A percentile compares a stretch with the other conserved stretches of the same genome.
phyloP scores from a whole-genome alignment of 1,140 invertebrate species.

The Drosophila pseudoananassae region DNA sequence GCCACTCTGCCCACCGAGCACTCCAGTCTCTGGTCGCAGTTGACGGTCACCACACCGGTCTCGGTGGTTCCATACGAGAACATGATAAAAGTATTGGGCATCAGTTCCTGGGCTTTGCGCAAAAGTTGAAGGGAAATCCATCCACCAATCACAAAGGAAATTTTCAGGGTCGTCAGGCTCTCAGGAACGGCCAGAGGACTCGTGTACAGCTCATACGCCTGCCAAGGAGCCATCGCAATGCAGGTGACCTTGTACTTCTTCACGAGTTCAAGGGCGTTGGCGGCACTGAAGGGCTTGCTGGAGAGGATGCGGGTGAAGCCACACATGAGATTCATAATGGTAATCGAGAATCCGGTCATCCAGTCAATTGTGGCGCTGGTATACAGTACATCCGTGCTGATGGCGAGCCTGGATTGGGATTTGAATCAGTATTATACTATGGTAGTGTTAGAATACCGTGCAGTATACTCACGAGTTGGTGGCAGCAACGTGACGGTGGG shows the following conservation, averaged over 20 bases:
- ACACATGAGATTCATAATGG: conserved; percentile 34
- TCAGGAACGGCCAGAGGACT: conserved; percentile 40
- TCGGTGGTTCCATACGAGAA: conserved; percentile 65
- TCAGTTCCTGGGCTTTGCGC: conserved; percentile 34
- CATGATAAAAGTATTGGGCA: conserved; percentile 21
- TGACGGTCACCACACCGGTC: conserved; percentile 37
- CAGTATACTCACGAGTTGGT: conserved; percentile 30
- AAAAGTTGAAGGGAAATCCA: conserved; percentile 36
- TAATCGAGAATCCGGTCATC: conserved; percentile 54
- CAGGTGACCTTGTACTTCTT: conserved; percentile 39
- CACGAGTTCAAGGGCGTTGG: conserved; percentile 5
- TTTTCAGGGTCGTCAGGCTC: conserved; percentile 11
- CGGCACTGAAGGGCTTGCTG: conserved; percentile 33
- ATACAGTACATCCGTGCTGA: conserved; percentile 45
- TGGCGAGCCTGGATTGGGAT: conserved; percentile 25
- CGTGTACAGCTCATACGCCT: conserved; percentile 59
- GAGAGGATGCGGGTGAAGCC: conserved; percentile 47
- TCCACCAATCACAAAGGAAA: conserved; percentile 41
- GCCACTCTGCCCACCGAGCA: conserved; percentile 49
- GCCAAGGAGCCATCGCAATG: conserved; percentile 53
- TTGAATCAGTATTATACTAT: not conserved
- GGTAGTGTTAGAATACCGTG: not conserved
- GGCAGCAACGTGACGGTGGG: conserved; percentile 65
- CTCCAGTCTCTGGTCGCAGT: conserved; percentile 34
- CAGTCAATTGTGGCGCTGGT: conserved; percentile 52